Conservation (phyloP, 2,888 invertebrate genomes). For the Aquatica leii region DNA sequence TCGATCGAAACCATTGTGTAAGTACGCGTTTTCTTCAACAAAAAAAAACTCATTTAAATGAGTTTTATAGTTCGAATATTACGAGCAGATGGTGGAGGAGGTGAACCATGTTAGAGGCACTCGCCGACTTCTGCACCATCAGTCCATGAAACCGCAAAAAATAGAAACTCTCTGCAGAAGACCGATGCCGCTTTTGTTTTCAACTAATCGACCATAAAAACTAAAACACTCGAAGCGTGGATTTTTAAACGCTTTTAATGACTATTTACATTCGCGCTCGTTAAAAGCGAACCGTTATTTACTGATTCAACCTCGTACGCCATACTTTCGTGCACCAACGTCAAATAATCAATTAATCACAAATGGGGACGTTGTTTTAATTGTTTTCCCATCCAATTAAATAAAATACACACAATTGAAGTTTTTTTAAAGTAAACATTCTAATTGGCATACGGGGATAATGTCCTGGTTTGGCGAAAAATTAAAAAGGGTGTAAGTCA, state of each 20-base stretch:
- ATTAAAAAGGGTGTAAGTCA: neutral
- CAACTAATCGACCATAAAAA: conserved; percentile 49
- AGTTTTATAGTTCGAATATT: conserved; percentile 2
- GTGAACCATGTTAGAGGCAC: conserved; percentile 40
- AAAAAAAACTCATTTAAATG: no score
- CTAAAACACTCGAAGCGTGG: conserved; percentile 36
- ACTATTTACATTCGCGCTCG: conserved; percentile 14
- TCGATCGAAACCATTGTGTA: no score
- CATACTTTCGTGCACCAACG: no score
- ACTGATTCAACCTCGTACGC: no score
- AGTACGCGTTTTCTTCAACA: no score
- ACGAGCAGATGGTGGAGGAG: conserved; percentile 23
- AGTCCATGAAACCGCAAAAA: conserved; percentile 47
- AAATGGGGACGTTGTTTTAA: no score
- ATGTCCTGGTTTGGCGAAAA: neutral
- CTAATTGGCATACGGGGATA: neutral
- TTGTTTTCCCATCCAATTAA: conserved; percentile 1
- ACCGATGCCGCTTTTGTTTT: conserved; percentile 45
- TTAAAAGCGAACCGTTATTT: conserved; percentile 5
- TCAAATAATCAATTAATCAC: no score
- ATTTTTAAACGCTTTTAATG: conserved; percentile 30
- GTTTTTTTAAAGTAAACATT: neutral
- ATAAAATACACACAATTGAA: neutral
- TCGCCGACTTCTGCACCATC: conserved; percentile 41
- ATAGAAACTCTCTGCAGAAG: conserved; percentile 36